Conservation (phyloP, 2,797 vertebrate genomes). For the Avahi laniger region DNA sequence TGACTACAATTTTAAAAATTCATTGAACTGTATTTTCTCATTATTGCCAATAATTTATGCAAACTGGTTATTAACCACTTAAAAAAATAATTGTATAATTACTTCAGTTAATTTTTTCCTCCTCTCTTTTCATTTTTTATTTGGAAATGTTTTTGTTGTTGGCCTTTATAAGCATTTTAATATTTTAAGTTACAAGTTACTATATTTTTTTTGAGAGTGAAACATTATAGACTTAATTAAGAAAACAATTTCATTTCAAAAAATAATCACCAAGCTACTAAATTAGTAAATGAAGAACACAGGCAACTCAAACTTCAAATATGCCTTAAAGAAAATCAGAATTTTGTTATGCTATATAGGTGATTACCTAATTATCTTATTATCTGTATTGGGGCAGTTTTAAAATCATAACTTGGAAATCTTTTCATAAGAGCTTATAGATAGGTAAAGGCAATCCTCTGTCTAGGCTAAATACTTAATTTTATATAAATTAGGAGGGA, state of each 20-base stretch:
- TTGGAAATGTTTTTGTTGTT: not conserved
- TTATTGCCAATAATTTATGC: not conserved
- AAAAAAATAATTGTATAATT: slow-evolving; percentile 24
- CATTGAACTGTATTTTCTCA: not conserved
- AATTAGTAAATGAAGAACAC: not conserved
- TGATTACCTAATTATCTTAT: not conserved
- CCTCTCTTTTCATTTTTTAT: not conserved
- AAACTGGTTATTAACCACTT: slow-evolving; percentile 21
- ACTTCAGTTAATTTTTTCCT: slow-evolving; percentile 1
- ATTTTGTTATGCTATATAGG: not conserved
- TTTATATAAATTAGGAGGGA: not conserved
- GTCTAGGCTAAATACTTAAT: not conserved
- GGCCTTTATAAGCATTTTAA: not conserved
- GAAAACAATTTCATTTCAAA: slow-evolving; percentile 3
- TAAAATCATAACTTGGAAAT: not conserved
- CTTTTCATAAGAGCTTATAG: not conserved
- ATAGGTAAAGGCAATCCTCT: not conserved
- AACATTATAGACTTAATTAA: not conserved
- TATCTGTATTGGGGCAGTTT: not conserved
- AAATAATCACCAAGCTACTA: not conserved
- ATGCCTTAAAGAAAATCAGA: not conserved
- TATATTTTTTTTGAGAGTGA: not conserved
- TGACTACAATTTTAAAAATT: not conserved
- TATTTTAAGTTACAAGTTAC: not conserved
- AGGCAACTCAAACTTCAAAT: not conserved